Conservation (phyloP, 2,888 invertebrate genomes). For the Drosophila borealis region DNA sequence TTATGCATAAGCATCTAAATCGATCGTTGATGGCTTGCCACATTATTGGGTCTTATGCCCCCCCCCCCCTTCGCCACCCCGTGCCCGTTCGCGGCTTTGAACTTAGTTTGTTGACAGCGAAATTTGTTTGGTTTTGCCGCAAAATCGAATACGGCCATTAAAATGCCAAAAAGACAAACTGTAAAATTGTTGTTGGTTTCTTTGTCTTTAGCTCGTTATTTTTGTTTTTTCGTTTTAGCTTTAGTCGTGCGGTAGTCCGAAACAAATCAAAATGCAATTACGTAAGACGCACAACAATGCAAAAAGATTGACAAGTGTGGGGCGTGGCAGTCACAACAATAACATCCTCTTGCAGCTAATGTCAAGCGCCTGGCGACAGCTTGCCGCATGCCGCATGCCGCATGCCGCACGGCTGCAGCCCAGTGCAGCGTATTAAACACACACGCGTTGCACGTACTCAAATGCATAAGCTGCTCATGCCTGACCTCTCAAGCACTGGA, state of each 20-base stretch:
- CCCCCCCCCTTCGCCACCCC: neutral
- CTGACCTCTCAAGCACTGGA: constrained; percentile 48
- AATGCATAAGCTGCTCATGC: constrained; percentile 18
- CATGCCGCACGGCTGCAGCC: constrained; percentile 21
- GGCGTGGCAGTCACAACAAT: constrained; percentile 15
- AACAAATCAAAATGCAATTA: constrained; percentile 33
- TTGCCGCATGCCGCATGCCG: constrained; percentile 31
- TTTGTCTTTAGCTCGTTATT: constrained; percentile 1
- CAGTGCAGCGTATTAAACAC: neutral
- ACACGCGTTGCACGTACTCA: constrained; percentile 2
- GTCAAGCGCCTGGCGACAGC: constrained; percentile 30
- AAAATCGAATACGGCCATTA: constrained; percentile 40
- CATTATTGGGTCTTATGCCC: constrained; percentile 35
- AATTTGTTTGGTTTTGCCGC: constrained; percentile 45
- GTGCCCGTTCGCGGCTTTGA: neutral
- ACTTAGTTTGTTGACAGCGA: constrained; percentile 39
- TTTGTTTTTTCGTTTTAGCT: neutral
- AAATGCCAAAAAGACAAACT: constrained; percentile 54
- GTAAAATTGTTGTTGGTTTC: constrained; percentile 25
- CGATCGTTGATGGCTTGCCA: constrained; percentile 21
- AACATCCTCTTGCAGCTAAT: constrained; percentile 21
- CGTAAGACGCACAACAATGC: constrained; percentile 23
- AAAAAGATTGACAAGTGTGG: constrained; percentile 1
- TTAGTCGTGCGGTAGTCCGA: constrained; percentile 33
- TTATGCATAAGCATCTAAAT: constrained; percentile 38